Evolutionary conservation across 92 coral and sea anemone species (phyloP), one percentile per base, ranked within the genome.

Genomic region (Siderastrea radians): DNA sequence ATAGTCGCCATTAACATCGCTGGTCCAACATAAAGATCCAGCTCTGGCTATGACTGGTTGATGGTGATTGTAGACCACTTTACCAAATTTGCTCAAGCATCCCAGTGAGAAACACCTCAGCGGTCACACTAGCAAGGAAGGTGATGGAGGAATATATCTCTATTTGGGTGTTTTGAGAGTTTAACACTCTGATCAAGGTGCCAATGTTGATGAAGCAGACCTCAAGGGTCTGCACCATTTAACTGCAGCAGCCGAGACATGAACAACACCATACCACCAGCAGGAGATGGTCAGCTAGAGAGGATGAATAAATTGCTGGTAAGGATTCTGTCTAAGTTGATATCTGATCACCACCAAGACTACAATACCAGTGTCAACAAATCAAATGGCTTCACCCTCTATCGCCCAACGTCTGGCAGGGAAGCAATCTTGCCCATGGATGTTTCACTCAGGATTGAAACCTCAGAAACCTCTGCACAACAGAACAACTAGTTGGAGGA

Each of bases 231-330:
- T 88, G 61, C 49, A 79, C 81, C 47, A 88, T n/a, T 79, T 81
- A 16, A 74, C 74, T 5, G 77, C 59, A 8, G 52, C 59, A 5
- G 72, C 53, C 3, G 78, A 86, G 71, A 77, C 84, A 38, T 19
- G 77, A 3, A 81, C 67, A 6, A 86, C 84, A 38, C 90, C 79
- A 9, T 85, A 85, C 38, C 38, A 26, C 38, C 59, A 73, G 6
- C 82, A 88, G 16, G 72, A 46, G 84, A 88, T 66, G 92, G 92
- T 0, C 86, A 72, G 71, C 67, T 83, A 52, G 89, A 89, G 72
- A 68, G 86, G 16, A 14, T 84, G 59, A 90, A 90, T 82, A 71
- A 80, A 68, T 68, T 63, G 6, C 84, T 89, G 45, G 81, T 81
- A 52, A 61, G 83, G 74, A 89, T 82, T 19, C 57, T 83, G 49